Conservation (phyloP, 2,888 invertebrate species). For the Drepanosiphum platanoidis region DNA sequence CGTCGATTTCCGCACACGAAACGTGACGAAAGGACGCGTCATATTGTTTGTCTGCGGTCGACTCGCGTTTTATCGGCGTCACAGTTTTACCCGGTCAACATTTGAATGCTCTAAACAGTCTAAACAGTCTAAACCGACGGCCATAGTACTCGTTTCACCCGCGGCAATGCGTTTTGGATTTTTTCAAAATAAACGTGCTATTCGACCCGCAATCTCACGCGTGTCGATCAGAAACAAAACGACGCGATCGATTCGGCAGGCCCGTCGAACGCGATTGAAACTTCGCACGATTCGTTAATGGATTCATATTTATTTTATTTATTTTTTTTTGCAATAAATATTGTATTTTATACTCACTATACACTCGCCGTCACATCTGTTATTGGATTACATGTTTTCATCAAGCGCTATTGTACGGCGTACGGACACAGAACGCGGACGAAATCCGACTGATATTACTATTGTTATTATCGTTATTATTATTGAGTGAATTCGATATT, state of each 20-base stretch:
- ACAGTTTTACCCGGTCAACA: no score
- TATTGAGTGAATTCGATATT: conserved; percentile 38
- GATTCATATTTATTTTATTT: neutral
- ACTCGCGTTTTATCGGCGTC: no score
- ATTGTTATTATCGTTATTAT: conserved; percentile 11
- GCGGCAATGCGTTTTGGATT: no score
- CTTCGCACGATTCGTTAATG: neutral
- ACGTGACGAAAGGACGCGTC: no score
- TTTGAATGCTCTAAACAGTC: no score
- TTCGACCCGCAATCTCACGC: no score
- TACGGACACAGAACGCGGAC: neutral
- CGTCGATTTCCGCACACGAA: no score
- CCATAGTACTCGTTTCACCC: no score
- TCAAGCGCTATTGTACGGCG: conserved; percentile 18
- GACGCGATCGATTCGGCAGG: neutral
- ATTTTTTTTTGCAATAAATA: conserved; percentile 1
- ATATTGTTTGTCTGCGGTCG: no score
- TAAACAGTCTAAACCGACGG: no score
- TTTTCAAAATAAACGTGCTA: no score
- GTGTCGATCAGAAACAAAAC: no score
- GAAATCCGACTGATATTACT: neutral
- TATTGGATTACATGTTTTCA: conserved; percentile 16
- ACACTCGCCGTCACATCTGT: conserved; percentile 7
- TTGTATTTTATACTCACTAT: neutral
- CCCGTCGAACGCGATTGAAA: neutral